A percentile compares a stretch with the other conserved stretches of the same genome.
These are phyloP conservation scores for Pasiphila rectangulata DNA, from an alignment of 2,888 invertebrate species.

Conservation along the genomic window DNA sequence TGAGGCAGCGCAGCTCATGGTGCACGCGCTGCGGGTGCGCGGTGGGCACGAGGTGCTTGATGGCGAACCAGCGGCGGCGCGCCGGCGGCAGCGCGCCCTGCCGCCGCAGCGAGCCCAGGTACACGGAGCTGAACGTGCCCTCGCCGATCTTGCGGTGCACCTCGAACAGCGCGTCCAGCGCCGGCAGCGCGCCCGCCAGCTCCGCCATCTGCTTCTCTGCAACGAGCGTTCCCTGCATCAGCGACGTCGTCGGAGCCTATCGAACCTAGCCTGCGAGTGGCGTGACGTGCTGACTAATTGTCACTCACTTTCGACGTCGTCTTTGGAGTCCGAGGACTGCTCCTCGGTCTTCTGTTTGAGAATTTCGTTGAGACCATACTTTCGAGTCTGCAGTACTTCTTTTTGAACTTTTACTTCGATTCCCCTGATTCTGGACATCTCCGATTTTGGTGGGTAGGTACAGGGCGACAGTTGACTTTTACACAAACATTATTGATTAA, in stretches of 20 bases:
- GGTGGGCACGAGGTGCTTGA: conserved; percentile 93
- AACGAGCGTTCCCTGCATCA: conserved; percentile 25
- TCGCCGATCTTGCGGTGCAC: conserved; percentile 87
- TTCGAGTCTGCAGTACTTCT: conserved; percentile 50
- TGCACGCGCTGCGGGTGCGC: conserved; percentile 90
- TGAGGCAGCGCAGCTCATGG: conserved; percentile 89
- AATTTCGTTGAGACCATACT: conserved; percentile 51
- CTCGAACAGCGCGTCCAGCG: conserved; percentile 82
- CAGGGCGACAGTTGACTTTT: too few relatives aligned
- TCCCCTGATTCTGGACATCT: conserved; percentile 63
- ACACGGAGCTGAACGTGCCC: conserved; percentile 94
- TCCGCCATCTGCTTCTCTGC: conserved; percentile 66
- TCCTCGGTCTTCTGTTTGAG: conserved; percentile 54
- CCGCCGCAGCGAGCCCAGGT: conserved; percentile 85
- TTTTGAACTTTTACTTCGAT: conserved; percentile 63
- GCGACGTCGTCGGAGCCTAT: too few relatives aligned
- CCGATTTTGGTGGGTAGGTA: not conserved
- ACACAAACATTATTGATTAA: too few relatives aligned
- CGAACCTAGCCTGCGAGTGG: too few relatives aligned
- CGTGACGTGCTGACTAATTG: too few relatives aligned
- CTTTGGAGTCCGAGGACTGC: conserved; percentile 49
- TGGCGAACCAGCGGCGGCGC: conserved; percentile 85
- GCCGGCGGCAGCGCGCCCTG: conserved; percentile 55
- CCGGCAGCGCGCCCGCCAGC: conserved; percentile 78
- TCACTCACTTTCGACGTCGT: conserved; percentile 64